A percentile compares a stretch with the other conserved stretches of the same genome.
These are phyloP conservation scores for Orussus abietinus DNA, from an alignment of 1,140 invertebrate genomes.

Conservation along the genomic window DNA sequence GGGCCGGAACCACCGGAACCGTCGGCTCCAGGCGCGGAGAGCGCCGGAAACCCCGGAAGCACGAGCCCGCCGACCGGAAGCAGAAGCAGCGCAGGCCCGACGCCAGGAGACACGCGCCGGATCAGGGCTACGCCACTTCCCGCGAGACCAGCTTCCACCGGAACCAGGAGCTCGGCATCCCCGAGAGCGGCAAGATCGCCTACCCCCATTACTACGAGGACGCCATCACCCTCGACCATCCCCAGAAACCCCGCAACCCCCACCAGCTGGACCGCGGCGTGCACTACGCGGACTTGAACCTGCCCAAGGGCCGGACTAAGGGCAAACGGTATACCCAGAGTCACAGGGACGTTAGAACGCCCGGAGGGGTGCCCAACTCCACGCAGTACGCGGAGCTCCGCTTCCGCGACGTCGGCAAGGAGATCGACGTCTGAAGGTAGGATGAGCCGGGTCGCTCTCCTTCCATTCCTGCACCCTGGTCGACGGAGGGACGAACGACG, in stretches of 20 bases:
- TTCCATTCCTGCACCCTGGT: slow-evolving; percentile 1
- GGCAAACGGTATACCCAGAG: neutral
- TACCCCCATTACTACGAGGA: slow-evolving; percentile 51
- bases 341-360: neutral
- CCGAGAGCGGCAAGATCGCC: slow-evolving; percentile 45
- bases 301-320: slow-evolving; percentile 27
- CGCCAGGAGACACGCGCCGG: slow-evolving; percentile 9
- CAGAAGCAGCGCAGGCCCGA: slow-evolving; percentile 24
- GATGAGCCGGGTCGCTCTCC: slow-evolving; percentile 11
- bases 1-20: slow-evolving; percentile 27
- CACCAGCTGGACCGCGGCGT: slow-evolving; percentile 35
- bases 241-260: slow-evolving; percentile 11
- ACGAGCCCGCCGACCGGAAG: slow-evolving; percentile 39
- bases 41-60: slow-evolving; percentile 45
- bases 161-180: slow-evolving; percentile 41
- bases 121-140: slow-evolving; percentile 16
- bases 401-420: slow-evolving; percentile 71
- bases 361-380: too few species aligned
- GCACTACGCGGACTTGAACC: slow-evolving; percentile 44
- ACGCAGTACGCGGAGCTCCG: slow-evolving; percentile 73
- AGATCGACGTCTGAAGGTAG: slow-evolving; percentile 69
- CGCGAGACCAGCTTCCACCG: slow-evolving; percentile 39
- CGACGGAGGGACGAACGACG: too few species aligned
- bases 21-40: slow-evolving; percentile 31
- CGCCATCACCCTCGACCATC: slow-evolving; percentile 33